A percentile compares a stretch with the other conserved stretches of the same genome.
Conservation (phyloP, 2,888 invertebrate species). For the Liposcelis brunnea region DNA sequence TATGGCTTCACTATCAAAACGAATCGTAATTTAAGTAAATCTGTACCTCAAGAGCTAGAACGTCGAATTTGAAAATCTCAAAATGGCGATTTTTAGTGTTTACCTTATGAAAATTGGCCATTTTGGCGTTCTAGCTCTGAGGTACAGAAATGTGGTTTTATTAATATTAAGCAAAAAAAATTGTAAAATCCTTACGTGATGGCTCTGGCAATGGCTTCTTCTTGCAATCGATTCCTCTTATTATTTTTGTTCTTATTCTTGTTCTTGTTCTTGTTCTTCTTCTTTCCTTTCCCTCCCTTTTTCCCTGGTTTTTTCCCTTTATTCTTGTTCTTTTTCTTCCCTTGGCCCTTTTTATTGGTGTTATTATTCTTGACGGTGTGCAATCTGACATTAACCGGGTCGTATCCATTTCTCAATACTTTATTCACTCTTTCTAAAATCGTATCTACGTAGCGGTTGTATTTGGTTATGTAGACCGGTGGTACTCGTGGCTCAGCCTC, state of each 20-base stretch:
- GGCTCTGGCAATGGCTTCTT: constrained; percentile 8
- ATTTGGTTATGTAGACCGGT: constrained; percentile 57
- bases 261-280: constrained; percentile 18
- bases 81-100: too few species aligned
- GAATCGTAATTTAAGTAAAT: too few species aligned
- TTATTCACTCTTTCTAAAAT: constrained; percentile 67
- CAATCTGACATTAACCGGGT: constrained; percentile 65
- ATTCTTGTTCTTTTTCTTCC: constrained; percentile 17
- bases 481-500: constrained; percentile 31
- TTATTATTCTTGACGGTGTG: constrained; percentile 30
- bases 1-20: constrained; percentile 25
- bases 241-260: constrained; percentile 18
- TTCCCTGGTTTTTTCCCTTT: constrained; percentile 22
- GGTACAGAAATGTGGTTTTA: too few species aligned
- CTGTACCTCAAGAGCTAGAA: too few species aligned
- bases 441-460: constrained; percentile 72
- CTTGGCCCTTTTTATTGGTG: constrained; percentile 24
- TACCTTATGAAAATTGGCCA: too few species aligned
- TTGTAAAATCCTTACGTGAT: constrained; percentile 15
- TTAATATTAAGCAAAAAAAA: too few species aligned
- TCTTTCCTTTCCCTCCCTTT: constrained; percentile 21
- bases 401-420: constrained; percentile 60
- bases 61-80: too few species aligned
- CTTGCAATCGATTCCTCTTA: constrained; percentile 14
- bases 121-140: too few species aligned